These are phyloP conservation scores for Lottia gigantea DNA, from an alignment of 2,888 invertebrate species.

Conservation along the genomic window DNA sequence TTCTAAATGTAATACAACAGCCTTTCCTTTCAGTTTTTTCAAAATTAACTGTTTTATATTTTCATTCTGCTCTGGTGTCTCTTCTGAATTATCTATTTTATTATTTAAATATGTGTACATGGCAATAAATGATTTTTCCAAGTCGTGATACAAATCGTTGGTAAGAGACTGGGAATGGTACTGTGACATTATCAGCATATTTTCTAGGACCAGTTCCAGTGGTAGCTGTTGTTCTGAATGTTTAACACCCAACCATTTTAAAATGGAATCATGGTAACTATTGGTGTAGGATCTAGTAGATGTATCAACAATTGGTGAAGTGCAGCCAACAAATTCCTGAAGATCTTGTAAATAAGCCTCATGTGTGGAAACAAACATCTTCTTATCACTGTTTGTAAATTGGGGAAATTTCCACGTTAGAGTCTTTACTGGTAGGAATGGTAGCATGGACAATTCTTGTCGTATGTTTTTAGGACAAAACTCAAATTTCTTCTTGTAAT, in stretches of 20 bases:
- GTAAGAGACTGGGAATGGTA: background rate
- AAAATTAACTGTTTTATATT: background rate
- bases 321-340: background rate
- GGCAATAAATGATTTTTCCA: background rate
- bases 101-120: background rate
- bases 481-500: background rate
- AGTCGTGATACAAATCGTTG: background rate
- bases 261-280: background rate
- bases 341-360: background rate
- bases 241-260: background rate
- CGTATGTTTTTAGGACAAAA: constrained; percentile 7
- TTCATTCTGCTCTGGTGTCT: too few relatives aligned
- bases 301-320: background rate
- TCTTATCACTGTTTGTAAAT: background rate
- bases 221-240: background rate
- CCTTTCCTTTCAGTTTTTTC: background rate
- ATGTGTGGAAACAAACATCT: background rate
- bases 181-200: background rate
- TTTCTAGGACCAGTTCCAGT: background rate
- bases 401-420: background rate
- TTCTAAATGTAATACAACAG: background rate
- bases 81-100: background rate
- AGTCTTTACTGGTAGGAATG: constrained; percentile 21
- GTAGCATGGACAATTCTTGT: background rate
- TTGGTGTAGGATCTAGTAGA: background rate